Evolutionary conservation across 2,888 invertebrate genomes (phyloP).

Genomic region (Agrilus mali): DNA sequence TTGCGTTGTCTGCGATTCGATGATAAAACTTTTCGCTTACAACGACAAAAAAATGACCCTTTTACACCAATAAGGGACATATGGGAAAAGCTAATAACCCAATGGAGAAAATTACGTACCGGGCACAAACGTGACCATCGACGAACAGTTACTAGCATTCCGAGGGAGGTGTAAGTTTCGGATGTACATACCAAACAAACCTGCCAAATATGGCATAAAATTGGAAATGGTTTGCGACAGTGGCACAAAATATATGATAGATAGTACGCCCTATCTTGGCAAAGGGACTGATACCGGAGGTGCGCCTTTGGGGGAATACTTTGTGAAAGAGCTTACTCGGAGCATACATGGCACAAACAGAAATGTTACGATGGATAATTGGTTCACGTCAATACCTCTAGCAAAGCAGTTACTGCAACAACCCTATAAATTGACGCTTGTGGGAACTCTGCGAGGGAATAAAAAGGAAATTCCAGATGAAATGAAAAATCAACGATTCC

Average conservation of each 20-base stretch:
- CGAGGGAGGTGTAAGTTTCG: constrained; percentile 17
- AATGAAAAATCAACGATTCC: constrained; percentile 7
- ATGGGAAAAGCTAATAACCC: constrained; percentile 14
- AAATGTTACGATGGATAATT: constrained; percentile 22
- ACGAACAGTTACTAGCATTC: constrained; percentile 20
- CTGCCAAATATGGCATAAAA: constrained; percentile 23
- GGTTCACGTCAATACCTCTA: constrained; percentile 24
- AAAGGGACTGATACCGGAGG: constrained; percentile 19
- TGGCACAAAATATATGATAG: constrained; percentile 20
- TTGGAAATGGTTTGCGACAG: constrained; percentile 21
- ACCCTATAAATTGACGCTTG: constrained; percentile 22
- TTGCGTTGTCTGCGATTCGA: constrained; percentile 16
- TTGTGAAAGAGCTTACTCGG: constrained; percentile 15
- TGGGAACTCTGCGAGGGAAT: constrained; percentile 23
- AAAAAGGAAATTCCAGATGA: constrained; percentile 23
- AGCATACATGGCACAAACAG: constrained; percentile 17
- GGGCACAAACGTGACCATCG: constrained; percentile 15
- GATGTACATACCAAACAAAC: constrained; percentile 24
- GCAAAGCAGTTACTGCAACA: constrained; percentile 18
- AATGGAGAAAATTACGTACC: constrained; percentile 14
- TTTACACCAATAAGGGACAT: constrained; percentile 13
- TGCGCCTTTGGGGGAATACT: constrained; percentile 17
- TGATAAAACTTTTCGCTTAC: constrained; percentile 12
- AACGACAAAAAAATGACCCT: constrained; percentile 14
- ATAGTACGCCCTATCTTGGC: constrained; percentile 20